These are phyloP conservation scores for Agriopis leucophaearia DNA, from an alignment of 2,888 invertebrate genomes.

Conservation along the genomic window DNA sequence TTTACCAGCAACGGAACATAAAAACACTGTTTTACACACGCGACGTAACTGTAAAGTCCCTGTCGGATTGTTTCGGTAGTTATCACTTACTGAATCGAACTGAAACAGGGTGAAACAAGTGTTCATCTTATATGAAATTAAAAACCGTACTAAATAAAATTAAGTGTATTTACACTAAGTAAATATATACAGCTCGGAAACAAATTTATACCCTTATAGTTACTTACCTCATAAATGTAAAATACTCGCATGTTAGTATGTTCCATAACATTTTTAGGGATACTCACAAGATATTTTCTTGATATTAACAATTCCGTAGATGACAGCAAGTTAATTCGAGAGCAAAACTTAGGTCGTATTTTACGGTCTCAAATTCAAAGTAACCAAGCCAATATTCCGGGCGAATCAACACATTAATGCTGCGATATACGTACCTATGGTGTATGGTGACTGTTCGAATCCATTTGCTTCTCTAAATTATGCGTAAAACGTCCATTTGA, in stretches of 20 bases:
- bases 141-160: too few species aligned
- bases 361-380: constrained; percentile 29
- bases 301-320: constrained; percentile 14
- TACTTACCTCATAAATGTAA: neutral
- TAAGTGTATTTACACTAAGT: too few species aligned
- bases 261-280: neutral
- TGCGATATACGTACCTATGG: constrained; percentile 73
- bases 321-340: constrained; percentile 20
- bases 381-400: constrained; percentile 37
- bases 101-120: neutral
- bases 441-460: constrained; percentile 84
- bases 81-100: constrained; percentile 8
- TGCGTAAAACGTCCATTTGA: constrained; percentile 88
- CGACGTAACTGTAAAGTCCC: neutral
- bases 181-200: too few species aligned
- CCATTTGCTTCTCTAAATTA: constrained; percentile 87
- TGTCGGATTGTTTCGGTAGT: constrained; percentile 9
- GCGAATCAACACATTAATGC: constrained; percentile 59
- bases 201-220: too few species aligned
- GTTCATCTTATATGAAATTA: too few species aligned
- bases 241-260: neutral
- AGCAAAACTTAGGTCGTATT: constrained; percentile 28
- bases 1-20: constrained; percentile 25
- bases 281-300: neutral
- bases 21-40: constrained; percentile 17